Evolutionary conservation across 1,140 invertebrate species (phyloP).

Genomic region (Drosophila pandora): DNA sequence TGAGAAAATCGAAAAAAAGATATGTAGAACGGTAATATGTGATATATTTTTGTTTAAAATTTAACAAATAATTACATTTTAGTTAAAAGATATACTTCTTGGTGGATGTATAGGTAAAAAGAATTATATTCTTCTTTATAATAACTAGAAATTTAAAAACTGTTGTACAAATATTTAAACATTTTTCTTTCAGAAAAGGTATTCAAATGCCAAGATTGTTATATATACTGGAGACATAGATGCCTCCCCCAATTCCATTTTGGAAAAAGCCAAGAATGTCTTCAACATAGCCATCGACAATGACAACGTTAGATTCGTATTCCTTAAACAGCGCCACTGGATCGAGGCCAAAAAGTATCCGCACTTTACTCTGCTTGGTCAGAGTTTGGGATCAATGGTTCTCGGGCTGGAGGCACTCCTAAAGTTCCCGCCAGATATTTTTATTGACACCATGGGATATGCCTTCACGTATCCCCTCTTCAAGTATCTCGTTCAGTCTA

Average conservation of each 20-base stretch:
- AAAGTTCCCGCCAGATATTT: slow-evolving; percentile 93
- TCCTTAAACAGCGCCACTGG: slow-evolving; percentile 89
- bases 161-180: too few relatives aligned
- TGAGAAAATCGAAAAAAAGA: too few relatives aligned
- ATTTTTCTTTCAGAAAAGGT: slow-evolving; percentile 85
- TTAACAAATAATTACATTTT: background rate
- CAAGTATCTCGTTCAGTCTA: slow-evolving; percentile 91
- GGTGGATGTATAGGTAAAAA: background rate
- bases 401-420: slow-evolving; percentile 95
- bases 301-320: slow-evolving; percentile 90
- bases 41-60: background rate
- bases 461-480: slow-evolving; percentile 97
- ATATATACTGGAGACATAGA: slow-evolving; percentile 96
- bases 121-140: background rate
- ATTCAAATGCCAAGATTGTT: slow-evolving; percentile 89
- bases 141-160: background rate
- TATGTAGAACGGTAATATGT: too few relatives aligned
- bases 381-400: slow-evolving; percentile 95
- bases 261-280: slow-evolving; percentile 89
- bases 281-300: slow-evolving; percentile 91
- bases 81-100: background rate
- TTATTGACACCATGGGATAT: slow-evolving; percentile 98
- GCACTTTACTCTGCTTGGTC: slow-evolving; percentile 96
- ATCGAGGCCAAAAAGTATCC: slow-evolving; percentile 95
- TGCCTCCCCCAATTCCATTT: slow-evolving; percentile 89